Base-by-base conservation (phyloP, 2,113 vertebrate species). In the Mobula hypostoma region DNA sequence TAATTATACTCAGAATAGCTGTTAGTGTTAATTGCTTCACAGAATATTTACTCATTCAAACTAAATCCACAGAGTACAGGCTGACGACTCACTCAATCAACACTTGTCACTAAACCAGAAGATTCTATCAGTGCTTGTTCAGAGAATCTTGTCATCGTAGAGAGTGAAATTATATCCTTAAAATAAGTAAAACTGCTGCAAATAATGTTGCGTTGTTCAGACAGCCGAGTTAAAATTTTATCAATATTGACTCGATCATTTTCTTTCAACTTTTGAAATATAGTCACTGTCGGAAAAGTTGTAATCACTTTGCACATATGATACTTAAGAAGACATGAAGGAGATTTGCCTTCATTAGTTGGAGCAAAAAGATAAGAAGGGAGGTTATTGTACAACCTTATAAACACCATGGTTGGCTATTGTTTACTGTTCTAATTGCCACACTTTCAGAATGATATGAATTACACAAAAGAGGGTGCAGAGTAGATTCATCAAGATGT, bases 1-100 rank as follows among this genome's bases (percentile, higher is more conserved):
- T 90, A 66, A 90, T 90, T 90, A 68, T n/a, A 90, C n/a, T 63
- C 85, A 90, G 66, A 66, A 90, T 90, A 66, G 66, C 61, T 90
- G 85, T 66, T 90, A 66, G 32, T 90, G 61, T 66, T 90, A 90
- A 66, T 90, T 90, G 85, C 58, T 90, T 68, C 29, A 63, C 32
- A 29, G 61, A 90, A 32, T 32, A 90, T 90, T 32, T 66, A 90
- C 85, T 90, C 61, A 66, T n/a, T 19, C 85, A 66, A 90, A 66
- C 66, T 66, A 12, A 90, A 66, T 61, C 85, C 8, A 7, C 85
- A 36, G n/a, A 90, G 66, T 90, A 68, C 61, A 90, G 85, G 29
- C 19, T 36, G 61, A 90, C 32, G 85, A 19, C 14, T 90, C 61
- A n/a, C 15, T 63, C 29, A 66, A 14, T 58, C 5, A 85, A 11